Evolutionary conservation across 2,113 vertebrate species (phyloP).

Genomic region (Columba janthina): DNA sequence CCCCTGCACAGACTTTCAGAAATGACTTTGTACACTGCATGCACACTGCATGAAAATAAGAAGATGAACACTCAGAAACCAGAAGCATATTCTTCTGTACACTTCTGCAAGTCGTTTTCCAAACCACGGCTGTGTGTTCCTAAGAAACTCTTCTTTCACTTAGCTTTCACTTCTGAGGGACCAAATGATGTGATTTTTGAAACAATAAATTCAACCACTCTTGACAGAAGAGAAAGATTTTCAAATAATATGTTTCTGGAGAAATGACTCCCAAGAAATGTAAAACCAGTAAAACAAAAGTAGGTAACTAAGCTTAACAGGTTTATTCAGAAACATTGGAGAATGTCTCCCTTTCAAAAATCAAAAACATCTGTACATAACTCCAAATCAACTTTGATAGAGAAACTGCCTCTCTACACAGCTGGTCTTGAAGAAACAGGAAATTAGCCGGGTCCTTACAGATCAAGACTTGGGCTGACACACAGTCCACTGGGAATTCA

Average conservation of each 20-base stretch:
- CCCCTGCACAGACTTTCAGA: not conserved
- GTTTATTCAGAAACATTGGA: not conserved
- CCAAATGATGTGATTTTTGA: not conserved
- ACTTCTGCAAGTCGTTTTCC: not conserved
- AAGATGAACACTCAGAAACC: not conserved
- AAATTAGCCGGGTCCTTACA: not conserved
- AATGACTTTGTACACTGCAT: not conserved
- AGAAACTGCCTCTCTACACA: not conserved
- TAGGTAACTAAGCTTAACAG: not conserved
- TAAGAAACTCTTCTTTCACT: not conserved
- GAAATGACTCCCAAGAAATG: not conserved
- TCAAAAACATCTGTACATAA: not conserved
- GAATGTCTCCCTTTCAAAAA: not conserved
- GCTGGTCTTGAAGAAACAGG: not conserved
- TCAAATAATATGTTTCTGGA: rapidly evolving
- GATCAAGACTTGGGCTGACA: not conserved
- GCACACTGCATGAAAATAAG: not conserved
- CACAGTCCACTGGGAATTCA: not conserved
- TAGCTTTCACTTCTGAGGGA: not conserved
- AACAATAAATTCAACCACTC: not conserved
- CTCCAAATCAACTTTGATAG: not conserved
- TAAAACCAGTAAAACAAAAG: not conserved
- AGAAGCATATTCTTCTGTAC: not conserved
- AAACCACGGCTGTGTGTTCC: not conserved
- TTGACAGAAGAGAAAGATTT: not conserved